phyloP scores from a whole-genome alignment of 2,888 invertebrate genomes.

The Trichacis sp. region DNA sequence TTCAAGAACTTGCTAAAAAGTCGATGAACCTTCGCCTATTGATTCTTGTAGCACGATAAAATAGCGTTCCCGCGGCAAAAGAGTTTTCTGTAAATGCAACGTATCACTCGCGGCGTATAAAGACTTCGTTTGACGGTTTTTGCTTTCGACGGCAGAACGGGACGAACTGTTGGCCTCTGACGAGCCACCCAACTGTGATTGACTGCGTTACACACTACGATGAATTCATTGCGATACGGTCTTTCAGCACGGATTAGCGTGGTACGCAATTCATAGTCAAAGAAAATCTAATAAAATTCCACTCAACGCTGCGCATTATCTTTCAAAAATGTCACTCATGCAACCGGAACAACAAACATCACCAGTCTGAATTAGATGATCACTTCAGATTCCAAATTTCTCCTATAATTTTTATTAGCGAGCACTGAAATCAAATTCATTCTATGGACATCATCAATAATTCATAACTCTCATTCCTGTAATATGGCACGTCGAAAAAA shows the following conservation, averaged over 20 bases:
- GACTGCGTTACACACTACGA: conserved; percentile 55
- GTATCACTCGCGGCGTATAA: conserved; percentile 28
- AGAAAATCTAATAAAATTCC: conserved; percentile 43
- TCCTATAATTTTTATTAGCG: neutral
- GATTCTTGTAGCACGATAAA: too few relatives aligned
- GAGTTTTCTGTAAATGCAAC: conserved; percentile 26
- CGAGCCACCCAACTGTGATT: conserved; percentile 60
- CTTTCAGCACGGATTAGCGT: conserved; percentile 43
- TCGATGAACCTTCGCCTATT: too few relatives aligned
- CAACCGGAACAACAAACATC: neutral
- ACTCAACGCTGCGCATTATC: conserved; percentile 38
- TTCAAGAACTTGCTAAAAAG: too few relatives aligned
- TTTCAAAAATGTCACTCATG: conserved; percentile 28
- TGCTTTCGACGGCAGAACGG: conserved; percentile 36
- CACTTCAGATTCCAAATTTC: neutral
- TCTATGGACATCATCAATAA: too few relatives aligned
- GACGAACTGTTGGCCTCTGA: conserved; percentile 57
- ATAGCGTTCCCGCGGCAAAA: neutral
- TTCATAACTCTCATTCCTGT: too few relatives aligned
- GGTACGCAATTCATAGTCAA: conserved; percentile 42
- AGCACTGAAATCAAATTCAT: neutral
- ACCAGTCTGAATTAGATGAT: too few relatives aligned
- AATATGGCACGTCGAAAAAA: too few relatives aligned
- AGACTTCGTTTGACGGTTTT: conserved; percentile 40
- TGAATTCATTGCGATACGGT: conserved; percentile 51